Base-by-base conservation (phyloP, 30 jellyfish, hydroid and myxozoan species). In the Hydractinia echinata region DNA sequence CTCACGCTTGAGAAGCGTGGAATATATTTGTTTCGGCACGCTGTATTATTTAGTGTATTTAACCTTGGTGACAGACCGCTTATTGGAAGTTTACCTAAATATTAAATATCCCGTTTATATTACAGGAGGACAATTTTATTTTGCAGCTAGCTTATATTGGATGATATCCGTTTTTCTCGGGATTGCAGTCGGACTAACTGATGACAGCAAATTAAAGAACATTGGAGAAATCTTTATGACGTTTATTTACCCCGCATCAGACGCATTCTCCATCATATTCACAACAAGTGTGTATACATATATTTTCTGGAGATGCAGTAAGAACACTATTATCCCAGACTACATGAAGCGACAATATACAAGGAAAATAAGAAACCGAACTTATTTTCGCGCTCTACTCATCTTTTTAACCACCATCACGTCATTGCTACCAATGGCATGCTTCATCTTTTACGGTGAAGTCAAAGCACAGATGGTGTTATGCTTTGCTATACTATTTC, bases 71-170 rank as follows among this genome's bases (percentile, higher is more conserved):
- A 14, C 51, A 19, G 81, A 71, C 5, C 81, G 81, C 3, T 71
- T 71, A 5, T 71, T 71, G 6, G 81, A 71, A 52, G 53, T 71
- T n/a, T 71, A n/a, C n/a, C 53, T 71, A 30, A 71, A 71, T n/a
- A 71, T 71, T 7, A 71, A 71, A n/a, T 71, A 71, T 60, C 81
- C 81, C 39, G 53, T 71, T 30, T 71, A 71, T 5, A 19, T 71
- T 19, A 48, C 55, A n/a, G 81, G 51, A 52, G 18, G 53, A 71
- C 81, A 71, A 19, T 71, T 71, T 60, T 71, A 71, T n/a, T 19
- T 10, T 11, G 81, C 66, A 19, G 55, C 60, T 7, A 5, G 18
- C 10, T 71, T 48, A 6, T 71, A 19, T n/a, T 50, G 55, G 81
- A 71, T 11, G 15, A 8, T 30, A 30, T 55, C 53, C 39, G 58